phyloP scores from a whole-genome alignment of 2,113 vertebrate genomes.

The Thalassarche chlororhynchos region DNA sequence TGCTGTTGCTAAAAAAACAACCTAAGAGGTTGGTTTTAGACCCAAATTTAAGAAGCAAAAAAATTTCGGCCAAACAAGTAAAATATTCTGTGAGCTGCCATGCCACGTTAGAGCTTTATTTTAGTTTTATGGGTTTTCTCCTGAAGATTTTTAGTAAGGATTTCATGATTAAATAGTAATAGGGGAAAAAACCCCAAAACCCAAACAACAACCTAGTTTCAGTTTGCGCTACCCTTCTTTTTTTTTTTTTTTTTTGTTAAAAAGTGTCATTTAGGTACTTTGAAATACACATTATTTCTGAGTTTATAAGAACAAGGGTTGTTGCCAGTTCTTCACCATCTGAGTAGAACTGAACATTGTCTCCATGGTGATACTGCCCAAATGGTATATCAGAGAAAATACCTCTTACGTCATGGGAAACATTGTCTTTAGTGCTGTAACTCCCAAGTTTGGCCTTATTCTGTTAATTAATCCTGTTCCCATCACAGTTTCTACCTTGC shows the following conservation, averaged over 20 bases:
- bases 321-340: background rate
- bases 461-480: background rate
- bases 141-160: background rate
- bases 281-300: background rate
- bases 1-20: background rate
- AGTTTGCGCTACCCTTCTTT: background rate
- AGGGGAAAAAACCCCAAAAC: background rate
- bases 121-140: background rate
- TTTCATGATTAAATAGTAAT: background rate
- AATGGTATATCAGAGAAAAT: background rate
- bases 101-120: background rate
- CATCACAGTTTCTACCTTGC: background rate
- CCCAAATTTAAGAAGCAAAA: background rate
- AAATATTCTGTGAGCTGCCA: background rate
- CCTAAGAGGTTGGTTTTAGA: background rate
- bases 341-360: background rate
- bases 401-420: background rate
- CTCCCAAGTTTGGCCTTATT: background rate
- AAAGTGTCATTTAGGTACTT: background rate
- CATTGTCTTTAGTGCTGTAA: background rate
- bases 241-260: background rate
- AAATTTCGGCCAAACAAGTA: background rate
- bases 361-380: background rate
- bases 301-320: background rate
- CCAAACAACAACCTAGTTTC: background rate